Evolutionary conservation across 2,797 vertebrate genomes (phyloP), one percentile per base, ranked within the genome.

Genomic region (Melanotaenia maccullochi): DNA sequence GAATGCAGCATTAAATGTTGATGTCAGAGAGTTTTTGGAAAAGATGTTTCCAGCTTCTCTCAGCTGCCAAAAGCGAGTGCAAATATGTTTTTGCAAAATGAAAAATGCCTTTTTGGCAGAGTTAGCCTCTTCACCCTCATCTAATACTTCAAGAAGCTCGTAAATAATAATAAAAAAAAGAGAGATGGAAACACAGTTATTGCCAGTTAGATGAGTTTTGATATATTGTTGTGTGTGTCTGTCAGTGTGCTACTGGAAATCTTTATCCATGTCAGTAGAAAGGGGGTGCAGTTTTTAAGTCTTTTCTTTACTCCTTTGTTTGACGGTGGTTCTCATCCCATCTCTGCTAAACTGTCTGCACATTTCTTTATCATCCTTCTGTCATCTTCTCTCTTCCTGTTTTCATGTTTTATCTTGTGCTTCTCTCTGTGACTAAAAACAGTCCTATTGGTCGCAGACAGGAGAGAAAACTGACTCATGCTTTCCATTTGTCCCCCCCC

Each of bases 191-290:
- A 61, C 56, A 51, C 24, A 11, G 30, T 28, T 67, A 68, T 76
- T 81, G 82, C 83, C 54, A 68, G 70, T 77, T 73, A 65, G 60
- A 77, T 79, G 82, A 90, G 85, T 85, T 87, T 65, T 90, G 78
- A 80, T 65, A 9, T 9, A 49, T 49, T 22, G 30, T 24, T 18
- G 30, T 63, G 47, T 62, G n/a, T 25, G 62, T 56, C 44, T 35
- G 70, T 47, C 22, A 60, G 58, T 64, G 60, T 58, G 55, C 74
- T 77, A 64, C 64, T 33, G 68, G 60, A 62, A 71, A 73, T 47
- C 40, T 71, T 47, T n/a, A 71, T 64, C 36, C 54, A 36, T 47
- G 42, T n/a, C 4, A 3, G 54, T 44, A 16, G 18, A 13, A 5
- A 9, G n/a, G 42, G 40, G 40, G 14, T 4, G 36, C 16, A 54